Evolutionary conservation across 2,113 vertebrate genomes (phyloP), one percentile per base, ranked within the genome.

Genomic region (Miniopterus natalensis): DNA sequence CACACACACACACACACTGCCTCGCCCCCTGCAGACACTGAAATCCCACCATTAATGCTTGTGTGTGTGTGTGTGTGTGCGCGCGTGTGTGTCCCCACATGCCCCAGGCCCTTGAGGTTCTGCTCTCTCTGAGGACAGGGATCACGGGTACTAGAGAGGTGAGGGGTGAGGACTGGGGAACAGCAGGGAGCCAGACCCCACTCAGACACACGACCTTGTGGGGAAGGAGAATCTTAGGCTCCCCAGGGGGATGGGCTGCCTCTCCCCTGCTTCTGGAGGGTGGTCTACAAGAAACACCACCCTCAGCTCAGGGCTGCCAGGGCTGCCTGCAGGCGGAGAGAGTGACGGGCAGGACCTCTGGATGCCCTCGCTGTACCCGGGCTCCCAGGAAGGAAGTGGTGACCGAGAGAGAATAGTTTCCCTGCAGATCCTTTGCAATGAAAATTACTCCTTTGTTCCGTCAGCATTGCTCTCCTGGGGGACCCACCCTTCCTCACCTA

Each of bases 391-490:
- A 70, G 63, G 65, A 53, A 65, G 90, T 1, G 5, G 49, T 36
- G 68, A 57, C 36, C 12, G 25, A 36, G 68, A 29, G 8, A 66
- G 75, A 84, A 29, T 6, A 40, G 40, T 66, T 90, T 71, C 29
- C 71, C 2, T 17, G 81, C n/a, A 90, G 45, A 10, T 59, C 70
- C 75, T 94, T 63, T 51, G 36, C 36, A 6, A 13, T 27, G 55
- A 78, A 88, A 73, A 80, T 51, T 1, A 83, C 74, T 81, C 73
- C 80, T 86, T 88, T 66, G 77, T 66, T 95, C 49, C 94, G 78
- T 93, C 68, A 40, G 78, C 63, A 83, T 36, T 66, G 59, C 90
- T 96, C 85, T 63, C 71, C 25, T n/a, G 63, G 78, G 81, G 47
- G 21, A 92, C 25, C 36, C 53, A 45, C 66, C 81, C 78, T 83